Evolutionary conservation across 2,113 vertebrate species (phyloP).

Genomic region (Cephalopholis sonnerati): DNA sequence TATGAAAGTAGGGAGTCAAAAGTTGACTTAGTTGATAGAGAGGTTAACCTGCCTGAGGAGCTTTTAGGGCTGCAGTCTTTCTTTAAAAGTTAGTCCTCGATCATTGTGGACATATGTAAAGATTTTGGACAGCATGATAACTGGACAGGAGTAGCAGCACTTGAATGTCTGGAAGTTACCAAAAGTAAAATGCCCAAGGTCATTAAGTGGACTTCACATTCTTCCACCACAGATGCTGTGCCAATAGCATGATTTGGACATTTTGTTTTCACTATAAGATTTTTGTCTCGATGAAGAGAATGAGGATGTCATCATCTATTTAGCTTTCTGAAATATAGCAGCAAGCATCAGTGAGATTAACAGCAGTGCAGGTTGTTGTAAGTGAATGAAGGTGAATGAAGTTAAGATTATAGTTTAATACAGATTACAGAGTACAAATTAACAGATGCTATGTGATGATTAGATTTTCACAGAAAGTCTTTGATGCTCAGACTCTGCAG

Average conservation of each 20-base stretch:
- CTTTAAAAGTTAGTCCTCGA: background rate
- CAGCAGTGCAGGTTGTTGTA: background rate
- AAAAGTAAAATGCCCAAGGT: background rate
- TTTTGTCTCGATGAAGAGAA: background rate
- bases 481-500: too few species aligned
- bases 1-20: background rate
- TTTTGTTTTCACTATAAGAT: conserved; percentile 8
- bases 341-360: background rate
- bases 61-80: too few species aligned
- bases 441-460: too few species aligned
- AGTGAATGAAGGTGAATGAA: background rate
- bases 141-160: background rate
- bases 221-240: background rate
- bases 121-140: background rate
- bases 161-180: background rate
- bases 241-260: background rate
- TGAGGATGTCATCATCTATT: background rate
- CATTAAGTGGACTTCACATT: background rate
- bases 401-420: too few species aligned
- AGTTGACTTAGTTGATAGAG: background rate
- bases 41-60: background rate
- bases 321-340: background rate
- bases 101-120: background rate
- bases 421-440: too few species aligned
- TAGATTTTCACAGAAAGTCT: too few species aligned